Base-by-base conservation (phyloP, 1,140 invertebrate genomes). In the Leptopilina boulardi region DNA sequence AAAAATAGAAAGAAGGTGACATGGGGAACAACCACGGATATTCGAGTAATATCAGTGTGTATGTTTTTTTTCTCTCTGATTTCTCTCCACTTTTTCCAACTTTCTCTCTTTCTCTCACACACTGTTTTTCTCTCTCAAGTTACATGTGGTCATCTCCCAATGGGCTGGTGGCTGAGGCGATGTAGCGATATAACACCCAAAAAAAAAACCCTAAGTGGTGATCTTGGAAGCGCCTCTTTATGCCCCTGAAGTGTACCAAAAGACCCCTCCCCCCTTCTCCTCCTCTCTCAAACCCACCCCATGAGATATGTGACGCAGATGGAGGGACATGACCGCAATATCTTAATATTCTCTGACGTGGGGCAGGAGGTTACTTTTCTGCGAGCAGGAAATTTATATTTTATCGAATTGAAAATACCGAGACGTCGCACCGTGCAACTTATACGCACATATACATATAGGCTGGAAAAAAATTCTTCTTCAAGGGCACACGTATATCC, bases 251-350 rank as follows among this genome's bases (percentile, higher is more conserved):
- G 56, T 71, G 41, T 44, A n/a, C 19, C 21, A 15, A 30, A 23
- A 38, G 34, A 38, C 2, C 8, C 34, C 5, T 9, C 34, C 34
- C 34, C 9, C 30, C 34, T 8, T 9, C 34, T 9, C 34, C 9
- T 6, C n/a, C n/a, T n/a, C n/a, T n/a, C n/a, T n/a, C n/a, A n/a
- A n/a, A 34, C 34, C 34, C 34, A 54, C 44, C 74, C 80, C 70
- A 26, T 70, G 75, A 80, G 84, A 78, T 80, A 85, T 78, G 82
- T 82, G 80, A 82, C 80, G 76, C 82, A 84, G 80, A 79, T 80
- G 78, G 77, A 85, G 73, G 79, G 76, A 86, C 80, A 81, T 75
- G 75, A 74, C 83, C 83, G 83, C 80, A 84, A 85, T 86, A 87
- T 86, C 84, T 84, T 84, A 54, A 86, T 86, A 81, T 78, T 74